Evolutionary conservation across 1,140 invertebrate species (phyloP).

Genomic region (Leucophenga varia): DNA sequence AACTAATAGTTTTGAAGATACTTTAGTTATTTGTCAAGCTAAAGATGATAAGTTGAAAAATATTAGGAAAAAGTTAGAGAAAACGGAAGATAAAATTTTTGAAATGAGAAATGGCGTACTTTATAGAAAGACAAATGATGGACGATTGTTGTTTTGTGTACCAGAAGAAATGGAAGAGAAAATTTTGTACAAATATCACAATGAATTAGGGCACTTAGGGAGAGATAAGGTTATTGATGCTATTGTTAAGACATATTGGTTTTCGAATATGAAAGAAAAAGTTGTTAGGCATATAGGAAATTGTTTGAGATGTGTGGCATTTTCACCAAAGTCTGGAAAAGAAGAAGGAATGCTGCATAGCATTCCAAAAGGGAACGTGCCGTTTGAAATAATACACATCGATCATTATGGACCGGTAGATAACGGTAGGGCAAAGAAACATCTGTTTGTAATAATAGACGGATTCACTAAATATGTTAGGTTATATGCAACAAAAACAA

Average conservation of each 20-base stretch:
- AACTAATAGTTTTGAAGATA: slow-evolving; percentile 11
- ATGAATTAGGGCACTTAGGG: slow-evolving; percentile 34
- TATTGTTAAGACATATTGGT: slow-evolving; percentile 30
- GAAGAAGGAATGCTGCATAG: slow-evolving; percentile 31
- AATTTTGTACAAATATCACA: slow-evolving; percentile 25
- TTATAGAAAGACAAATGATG: slow-evolving; percentile 7
- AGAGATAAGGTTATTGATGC: slow-evolving; percentile 25
- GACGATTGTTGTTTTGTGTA: slow-evolving; percentile 28
- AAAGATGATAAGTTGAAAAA: slow-evolving; percentile 9
- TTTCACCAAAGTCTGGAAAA: slow-evolving; percentile 29
- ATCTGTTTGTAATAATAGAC: slow-evolving; percentile 56
- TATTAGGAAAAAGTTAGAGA: slow-evolving; percentile 6
- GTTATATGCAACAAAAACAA: slow-evolving; percentile 15
- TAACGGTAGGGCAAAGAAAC: slow-evolving; percentile 46
- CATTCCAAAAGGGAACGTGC: slow-evolving; percentile 29
- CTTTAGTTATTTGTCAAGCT: slow-evolving; percentile 10
- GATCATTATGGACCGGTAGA: slow-evolving; percentile 45
- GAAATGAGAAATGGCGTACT: slow-evolving; percentile 8
- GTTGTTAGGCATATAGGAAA: slow-evolving; percentile 21
- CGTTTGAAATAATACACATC: slow-evolving; percentile 31
- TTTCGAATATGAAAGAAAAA: slow-evolving; percentile 36
- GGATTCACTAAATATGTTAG: slow-evolving; percentile 30
- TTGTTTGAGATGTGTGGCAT: slow-evolving; percentile 37
- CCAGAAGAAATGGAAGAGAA: slow-evolving; percentile 27
- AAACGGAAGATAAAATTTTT: slow-evolving; percentile 9